Base-by-base conservation (phyloP, 2,797 vertebrate species). In the Alfaro cultratus region DNA sequence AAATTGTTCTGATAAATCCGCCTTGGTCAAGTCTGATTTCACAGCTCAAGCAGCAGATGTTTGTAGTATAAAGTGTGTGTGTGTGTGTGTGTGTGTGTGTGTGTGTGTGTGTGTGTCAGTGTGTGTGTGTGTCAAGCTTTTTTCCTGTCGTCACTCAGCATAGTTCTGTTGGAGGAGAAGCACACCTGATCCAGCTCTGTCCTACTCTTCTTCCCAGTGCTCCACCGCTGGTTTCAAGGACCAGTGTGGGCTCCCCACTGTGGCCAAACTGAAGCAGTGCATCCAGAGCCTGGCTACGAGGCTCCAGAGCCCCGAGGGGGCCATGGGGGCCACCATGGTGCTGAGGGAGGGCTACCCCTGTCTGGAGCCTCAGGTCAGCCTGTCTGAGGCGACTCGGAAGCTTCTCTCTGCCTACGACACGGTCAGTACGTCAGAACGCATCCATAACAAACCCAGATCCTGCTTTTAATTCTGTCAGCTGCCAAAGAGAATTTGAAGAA, bases 251-350 rank as follows among this genome's bases (percentile, higher is more conserved):
- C 97, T 99, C 90, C 97, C 98, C 73, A 95, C 97, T 18, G 98
- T 97, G 78, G 96, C 97, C 77, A 99, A 97, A 88, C 94, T 99
- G 84, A 99, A 99, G 93, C 98, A 99, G 95, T 99, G 98, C 95
- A 98, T 99, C 92, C 94, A 99, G 92, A 98, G 97, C 45, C 91
- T 99, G 91, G 96, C 97, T 83, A 96, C 98, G 0, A 94, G 98
- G 55, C 97, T 99, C 3, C 94, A 97, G 85, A 94, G 91, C 88
- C 88, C 96, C 0, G 98, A 99, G 82, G 97, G 94, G 18, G 5
- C 87, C 0, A 96, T 97, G 73, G 96, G 96, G 0, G 98, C 97
- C 62, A 88, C 86, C 46, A 97, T 99, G 87, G 95, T 95, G 88
- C 95, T 98, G 91, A 98, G 94, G 92, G 98, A 98, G 0, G 93